A percentile compares a stretch with the other conserved stretches of the same genome.
These are phyloP conservation scores for Dendrolimus kikuchii DNA, from an alignment of 1,140 invertebrate genomes.

Conservation along the genomic window DNA sequence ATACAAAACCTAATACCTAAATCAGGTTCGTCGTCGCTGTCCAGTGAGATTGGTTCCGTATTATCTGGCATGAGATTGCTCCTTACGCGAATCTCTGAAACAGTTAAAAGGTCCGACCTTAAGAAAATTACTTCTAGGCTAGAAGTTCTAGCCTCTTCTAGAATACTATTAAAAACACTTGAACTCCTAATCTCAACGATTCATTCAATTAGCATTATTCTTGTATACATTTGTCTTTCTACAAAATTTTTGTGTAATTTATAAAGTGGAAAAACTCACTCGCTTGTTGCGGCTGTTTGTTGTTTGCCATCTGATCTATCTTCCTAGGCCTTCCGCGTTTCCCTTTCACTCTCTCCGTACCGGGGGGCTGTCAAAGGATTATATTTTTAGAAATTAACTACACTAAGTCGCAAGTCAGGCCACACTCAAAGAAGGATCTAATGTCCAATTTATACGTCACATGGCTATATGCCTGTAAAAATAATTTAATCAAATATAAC, in stretches of 20 bases:
- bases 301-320: conserved; percentile 23
- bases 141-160: too few species aligned
- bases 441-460: not conserved
- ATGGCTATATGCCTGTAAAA: too few species aligned
- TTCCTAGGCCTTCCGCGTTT: conserved; percentile 52
- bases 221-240: too few species aligned
- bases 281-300: conserved; percentile 31
- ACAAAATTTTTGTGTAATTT: too few species aligned
- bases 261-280: conserved; percentile 30
- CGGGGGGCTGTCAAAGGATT: conserved; percentile 13
- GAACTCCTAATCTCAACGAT: too few species aligned
- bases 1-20: conserved; percentile 34
- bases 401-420: not conserved
- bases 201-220: too few species aligned
- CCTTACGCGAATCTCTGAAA: conserved; percentile 51
- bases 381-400: not conserved
- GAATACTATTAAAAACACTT: too few species aligned
- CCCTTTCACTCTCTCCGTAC: conserved; percentile 43
- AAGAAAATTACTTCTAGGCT: too few species aligned
- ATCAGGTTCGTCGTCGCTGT: conserved; percentile 58
- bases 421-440: not conserved
- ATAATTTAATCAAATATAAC: too few species aligned
- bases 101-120: not conserved
- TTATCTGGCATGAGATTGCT: conserved; percentile 52
- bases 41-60: conserved; percentile 44